A percentile compares a stretch with the other conserved stretches of the same genome.
These are phyloP conservation scores for Drosophila mulleri DNA, from an alignment of 2,888 invertebrate species.

Conservation along the genomic window DNA sequence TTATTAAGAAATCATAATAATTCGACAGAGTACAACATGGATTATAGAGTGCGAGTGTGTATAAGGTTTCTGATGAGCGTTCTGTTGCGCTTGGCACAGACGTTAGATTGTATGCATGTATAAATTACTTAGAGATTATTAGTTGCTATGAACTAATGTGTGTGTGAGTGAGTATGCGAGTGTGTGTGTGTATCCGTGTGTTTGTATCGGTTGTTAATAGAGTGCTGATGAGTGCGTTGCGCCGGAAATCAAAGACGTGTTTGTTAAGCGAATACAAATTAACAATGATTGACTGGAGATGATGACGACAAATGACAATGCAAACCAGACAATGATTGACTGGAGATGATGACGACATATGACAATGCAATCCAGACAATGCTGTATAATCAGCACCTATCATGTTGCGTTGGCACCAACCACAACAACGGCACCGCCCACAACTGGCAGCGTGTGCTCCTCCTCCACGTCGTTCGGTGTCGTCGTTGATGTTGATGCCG, in stretches of 20 bases:
- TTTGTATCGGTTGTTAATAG: conserved; percentile 21
- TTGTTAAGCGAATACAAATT: conserved; percentile 55
- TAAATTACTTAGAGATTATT: conserved; percentile 78
- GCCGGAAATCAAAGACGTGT: conserved; percentile 42
- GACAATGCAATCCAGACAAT: conserved; percentile 29
- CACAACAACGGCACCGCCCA: conserved; percentile 25
- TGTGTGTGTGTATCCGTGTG: conserved; percentile 10
- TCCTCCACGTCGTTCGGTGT: conserved; percentile 54
- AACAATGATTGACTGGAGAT: conserved; percentile 68
- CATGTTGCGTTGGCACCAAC: conserved; percentile 71
- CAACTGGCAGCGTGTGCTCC: conserved; percentile 38
- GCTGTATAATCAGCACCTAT: conserved; percentile 58
- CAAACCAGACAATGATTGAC: conserved; percentile 61
- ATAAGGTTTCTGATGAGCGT: conserved; percentile 36
- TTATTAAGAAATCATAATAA: conserved; percentile 78
- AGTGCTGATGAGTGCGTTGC: conserved; percentile 27
- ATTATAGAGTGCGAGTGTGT: conserved; percentile 57
- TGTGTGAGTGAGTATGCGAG: conserved; percentile 28
- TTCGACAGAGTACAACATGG: conserved; percentile 66
- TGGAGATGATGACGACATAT: conserved; percentile 30
- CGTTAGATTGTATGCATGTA: conserved; percentile 59
- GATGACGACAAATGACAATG: conserved; percentile 28
- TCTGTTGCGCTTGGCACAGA: conserved; percentile 47
- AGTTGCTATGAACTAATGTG: conserved; percentile 69
- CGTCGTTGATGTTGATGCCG: conserved; percentile 17